phyloP scores from a whole-genome alignment of 2,888 invertebrate genomes.

The Podabrus alpinus region DNA sequence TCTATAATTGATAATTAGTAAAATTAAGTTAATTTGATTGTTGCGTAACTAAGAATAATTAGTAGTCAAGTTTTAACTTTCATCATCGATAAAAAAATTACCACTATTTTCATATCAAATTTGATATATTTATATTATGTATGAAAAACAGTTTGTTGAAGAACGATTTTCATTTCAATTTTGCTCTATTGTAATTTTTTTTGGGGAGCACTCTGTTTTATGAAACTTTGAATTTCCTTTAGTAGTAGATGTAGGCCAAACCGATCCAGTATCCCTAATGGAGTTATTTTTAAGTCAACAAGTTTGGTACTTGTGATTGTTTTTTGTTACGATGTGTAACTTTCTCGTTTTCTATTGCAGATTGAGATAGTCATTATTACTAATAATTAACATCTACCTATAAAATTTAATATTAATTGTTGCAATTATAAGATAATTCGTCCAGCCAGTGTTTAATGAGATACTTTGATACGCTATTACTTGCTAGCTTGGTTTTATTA shows the following conservation, averaged over 20 bases:
- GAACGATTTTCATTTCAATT: neutral
- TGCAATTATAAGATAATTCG: constrained; percentile 49
- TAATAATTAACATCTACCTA: constrained; percentile 45
- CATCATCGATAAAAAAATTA: neutral
- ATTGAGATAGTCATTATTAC: constrained; percentile 40
- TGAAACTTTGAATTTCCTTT: too few species aligned
- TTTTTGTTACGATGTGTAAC: constrained; percentile 11
- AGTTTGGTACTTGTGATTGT: neutral
- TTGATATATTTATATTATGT: neutral
- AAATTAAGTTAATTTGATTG: constrained; percentile 8
- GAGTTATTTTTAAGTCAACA: neutral
- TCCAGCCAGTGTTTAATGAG: constrained; percentile 47
- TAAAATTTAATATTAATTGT: constrained; percentile 51
- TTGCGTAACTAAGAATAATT: neutral
- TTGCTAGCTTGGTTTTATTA: constrained; percentile 46
- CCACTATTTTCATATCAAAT: neutral
- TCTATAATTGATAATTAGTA: constrained; percentile 12
- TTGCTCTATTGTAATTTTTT: too few species aligned
- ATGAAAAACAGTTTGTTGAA: too few species aligned
- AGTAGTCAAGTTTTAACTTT: neutral
- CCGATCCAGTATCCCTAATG: neutral
- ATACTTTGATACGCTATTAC: constrained; percentile 47
- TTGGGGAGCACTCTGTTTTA: neutral
- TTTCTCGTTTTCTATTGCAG: neutral
- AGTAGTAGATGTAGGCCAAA: too few species aligned